These are phyloP conservation scores for Anastrepha obliqua DNA, from an alignment of 1,140 invertebrate genomes.

Conservation along the genomic window DNA sequence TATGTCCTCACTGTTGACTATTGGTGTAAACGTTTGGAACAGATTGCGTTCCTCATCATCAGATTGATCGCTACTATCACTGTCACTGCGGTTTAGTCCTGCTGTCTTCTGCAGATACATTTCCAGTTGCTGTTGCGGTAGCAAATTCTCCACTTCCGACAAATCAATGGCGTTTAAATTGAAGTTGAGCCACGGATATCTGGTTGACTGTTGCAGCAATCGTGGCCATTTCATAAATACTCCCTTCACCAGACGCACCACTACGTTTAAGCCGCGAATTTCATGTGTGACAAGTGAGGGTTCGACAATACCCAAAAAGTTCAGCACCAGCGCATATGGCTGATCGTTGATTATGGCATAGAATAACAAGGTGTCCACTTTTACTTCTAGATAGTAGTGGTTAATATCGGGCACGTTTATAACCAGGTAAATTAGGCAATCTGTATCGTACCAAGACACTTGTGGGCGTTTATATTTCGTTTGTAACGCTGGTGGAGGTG, in stretches of 20 bases:
- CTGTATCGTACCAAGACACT: conserved; percentile 56
- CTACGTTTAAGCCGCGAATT: conserved; percentile 57
- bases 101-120: conserved; percentile 41
- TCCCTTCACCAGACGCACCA: conserved; percentile 56
- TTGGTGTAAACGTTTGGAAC: conserved; percentile 31
- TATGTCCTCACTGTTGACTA: conserved; percentile 29
- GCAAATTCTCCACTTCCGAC: conserved; percentile 37
- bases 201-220: conserved; percentile 42
- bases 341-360: conserved; percentile 41
- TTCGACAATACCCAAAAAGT: conserved; percentile 52
- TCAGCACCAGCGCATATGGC: conserved; percentile 54
- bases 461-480: conserved; percentile 53
- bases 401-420: conserved; percentile 55
- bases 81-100: not conserved
- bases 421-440: conserved; percentile 54
- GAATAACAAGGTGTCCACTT: conserved; percentile 40
- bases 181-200: conserved; percentile 56
- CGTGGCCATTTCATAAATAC: conserved; percentile 57
- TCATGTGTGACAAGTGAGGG: conserved; percentile 55
- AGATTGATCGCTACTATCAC: conserved; percentile 24
- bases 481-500: conserved; percentile 53
- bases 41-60: conserved; percentile 51
- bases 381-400: conserved; percentile 54
- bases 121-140: conserved; percentile 51
- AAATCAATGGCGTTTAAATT: conserved; percentile 57